These are phyloP conservation scores for Amniataba percoides DNA, from an alignment of 2,797 vertebrate genomes.

Conservation along the genomic window DNA sequence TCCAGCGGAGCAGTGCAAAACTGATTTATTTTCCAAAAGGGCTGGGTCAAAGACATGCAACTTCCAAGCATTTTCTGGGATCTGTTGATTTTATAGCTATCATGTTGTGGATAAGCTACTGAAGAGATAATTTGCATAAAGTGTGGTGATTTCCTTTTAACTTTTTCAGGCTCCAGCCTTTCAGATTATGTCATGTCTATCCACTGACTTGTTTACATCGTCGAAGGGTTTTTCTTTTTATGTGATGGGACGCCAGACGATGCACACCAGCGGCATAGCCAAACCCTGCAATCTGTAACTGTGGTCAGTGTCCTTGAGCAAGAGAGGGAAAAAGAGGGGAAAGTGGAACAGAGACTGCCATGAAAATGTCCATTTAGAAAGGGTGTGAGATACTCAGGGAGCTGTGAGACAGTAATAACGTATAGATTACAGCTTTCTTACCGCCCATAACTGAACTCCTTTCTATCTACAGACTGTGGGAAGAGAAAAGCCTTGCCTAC, in stretches of 20 bases:
- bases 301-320: conserved; percentile 69
- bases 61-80: conserved; percentile 30
- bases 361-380: conserved; percentile 59
- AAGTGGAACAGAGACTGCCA: conserved; percentile 27
- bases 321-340: conserved; percentile 44
- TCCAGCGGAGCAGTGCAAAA: not conserved
- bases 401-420: conserved; percentile 29
- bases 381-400: conserved; percentile 31
- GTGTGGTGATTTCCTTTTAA: conserved; percentile 45
- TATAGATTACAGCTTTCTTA: conserved; percentile 44
- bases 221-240: conserved; percentile 68
- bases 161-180: conserved; percentile 31
- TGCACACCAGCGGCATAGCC: conserved; percentile 64
- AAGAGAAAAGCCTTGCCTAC: conserved; percentile 42
- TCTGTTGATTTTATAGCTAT: conserved; percentile 24
- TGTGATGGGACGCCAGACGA: conserved; percentile 76
- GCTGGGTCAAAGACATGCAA: conserved; percentile 1
- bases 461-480: conserved; percentile 55
- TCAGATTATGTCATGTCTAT: conserved; percentile 74
- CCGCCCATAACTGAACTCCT: conserved; percentile 22
- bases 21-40: not conserved
- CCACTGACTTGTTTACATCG: conserved; percentile 69
- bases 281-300: conserved; percentile 82
- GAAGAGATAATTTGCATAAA: conserved; percentile 35
- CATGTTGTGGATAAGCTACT: conserved; percentile 39